Conservation (phyloP, 2,888 invertebrate genomes). For the Metopia argyrocephala region DNA sequence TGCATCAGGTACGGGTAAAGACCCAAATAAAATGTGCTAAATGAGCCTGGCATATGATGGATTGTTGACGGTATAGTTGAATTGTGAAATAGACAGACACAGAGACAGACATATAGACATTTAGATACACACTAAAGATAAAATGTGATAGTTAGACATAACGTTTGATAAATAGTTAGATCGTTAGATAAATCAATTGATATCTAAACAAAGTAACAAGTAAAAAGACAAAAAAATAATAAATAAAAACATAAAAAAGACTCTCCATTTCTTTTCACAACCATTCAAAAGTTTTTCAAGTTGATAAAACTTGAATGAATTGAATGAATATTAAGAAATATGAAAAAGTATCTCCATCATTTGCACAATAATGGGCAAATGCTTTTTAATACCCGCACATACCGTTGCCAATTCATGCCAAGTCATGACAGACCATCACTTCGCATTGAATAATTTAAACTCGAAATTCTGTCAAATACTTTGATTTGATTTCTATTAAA, state of each 20-base stretch:
- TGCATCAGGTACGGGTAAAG: too few relatives aligned
- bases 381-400: constrained; percentile 51
- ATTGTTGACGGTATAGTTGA: constrained; percentile 52
- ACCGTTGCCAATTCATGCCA: constrained; percentile 5
- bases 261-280: constrained; percentile 34
- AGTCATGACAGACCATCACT: constrained; percentile 8
- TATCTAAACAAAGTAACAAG: constrained; percentile 49
- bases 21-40: constrained; percentile 2
- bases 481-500: background rate
- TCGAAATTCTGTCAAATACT: background rate
- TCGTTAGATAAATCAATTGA: constrained; percentile 61
- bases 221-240: too few relatives aligned
- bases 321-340: constrained; percentile 12
- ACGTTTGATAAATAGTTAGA: constrained; percentile 59
- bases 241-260: constrained; percentile 46
- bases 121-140: background rate
- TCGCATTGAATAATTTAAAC: constrained; percentile 10
- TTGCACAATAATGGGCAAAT: constrained; percentile 66
- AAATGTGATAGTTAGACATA: constrained; percentile 34
- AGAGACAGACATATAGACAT: constrained; percentile 12
- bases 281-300: constrained; percentile 27
- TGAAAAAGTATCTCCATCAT: constrained; percentile 53
- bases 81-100: constrained; percentile 31
- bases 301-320: background rate
- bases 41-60: constrained; percentile 52